Evolutionary conservation across 2,797 vertebrate genomes (phyloP), one percentile per base, ranked within the genome.

Genomic region (Pempheris klunzingeri): DNA sequence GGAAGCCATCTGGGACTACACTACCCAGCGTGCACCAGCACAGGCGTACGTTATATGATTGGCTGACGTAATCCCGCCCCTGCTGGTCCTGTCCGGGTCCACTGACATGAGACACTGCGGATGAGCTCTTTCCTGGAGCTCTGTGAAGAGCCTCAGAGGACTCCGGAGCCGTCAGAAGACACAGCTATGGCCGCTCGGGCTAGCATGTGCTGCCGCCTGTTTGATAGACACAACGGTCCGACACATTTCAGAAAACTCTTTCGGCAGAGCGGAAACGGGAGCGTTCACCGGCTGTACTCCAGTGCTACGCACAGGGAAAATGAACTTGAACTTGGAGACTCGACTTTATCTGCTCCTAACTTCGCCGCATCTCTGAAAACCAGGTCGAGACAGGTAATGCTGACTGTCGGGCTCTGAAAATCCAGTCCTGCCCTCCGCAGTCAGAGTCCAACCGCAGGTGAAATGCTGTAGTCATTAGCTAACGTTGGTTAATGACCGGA

Each of bases 241-340:
- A 73, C 47, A 1, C 30, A 49, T 14, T 15, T 74, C 20, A 38
- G 66, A 2, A 83, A 73, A 67, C 28, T 77, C 50, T 52, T 80
- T 8, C 13, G 11, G 6, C 69, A 20, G 13, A 1, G 80, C 15
- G 30, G 34, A 0, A 68, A 46, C 4, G 39, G 52, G 2, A 63
- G 34, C 61, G 12, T 8, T 2, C 72, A 18, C 61, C 82, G 90
- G 32, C 77, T 52, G 20, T 93, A 67, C 34, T 92, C 92, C 44
- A 43, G 93, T 5, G 86, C 84, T 41, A 92, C 91, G 71, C 88
- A 80, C 64, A 52, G 80, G 69, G 87, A 93, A 47, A 92, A 88
- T 8, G 58, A 86, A 65, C 28, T 87, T 74, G 85, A 92, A 79
- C 69, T 90, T 30, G 59, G 73, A 44, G 78, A 88, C 41, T 49